Percentiles rank a stretch among this genome's conserved stretches.
Conservation (phyloP, 1,140 invertebrate species). For the Drosophila punjabiensis region DNA sequence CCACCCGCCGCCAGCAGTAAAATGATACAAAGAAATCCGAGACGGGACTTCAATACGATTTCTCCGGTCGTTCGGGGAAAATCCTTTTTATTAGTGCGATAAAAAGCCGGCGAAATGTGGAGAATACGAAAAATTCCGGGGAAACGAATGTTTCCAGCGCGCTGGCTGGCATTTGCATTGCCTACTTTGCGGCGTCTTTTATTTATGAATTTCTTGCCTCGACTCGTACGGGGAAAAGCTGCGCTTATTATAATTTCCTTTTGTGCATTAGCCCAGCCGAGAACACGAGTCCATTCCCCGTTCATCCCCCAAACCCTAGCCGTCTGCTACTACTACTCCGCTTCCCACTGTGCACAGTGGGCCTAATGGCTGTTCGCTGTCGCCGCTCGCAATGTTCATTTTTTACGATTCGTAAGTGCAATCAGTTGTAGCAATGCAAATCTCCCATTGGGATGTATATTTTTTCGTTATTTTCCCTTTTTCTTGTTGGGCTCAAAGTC, state of each 20-base stretch:
- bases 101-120: slow-evolving; percentile 58
- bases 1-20: slow-evolving; percentile 51
- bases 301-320: slow-evolving; percentile 5
- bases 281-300: neutral
- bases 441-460: slow-evolving; percentile 15
- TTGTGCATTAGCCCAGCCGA: slow-evolving; percentile 61
- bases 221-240: slow-evolving; percentile 50
- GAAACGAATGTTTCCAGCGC: slow-evolving; percentile 24
- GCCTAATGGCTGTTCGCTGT: slow-evolving; percentile 70
- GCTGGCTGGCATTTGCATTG: slow-evolving; percentile 79
- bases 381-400: slow-evolving; percentile 32
- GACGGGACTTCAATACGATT: slow-evolving; percentile 46
- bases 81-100: slow-evolving; percentile 83
- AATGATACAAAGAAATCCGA: slow-evolving; percentile 80
- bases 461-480: neutral
- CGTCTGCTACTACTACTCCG: slow-evolving; percentile 10
- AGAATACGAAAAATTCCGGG: slow-evolving; percentile 27
- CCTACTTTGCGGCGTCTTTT: slow-evolving; percentile 77
- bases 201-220: slow-evolving; percentile 51
- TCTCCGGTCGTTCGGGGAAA: slow-evolving; percentile 58
- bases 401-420: slow-evolving; percentile 57
- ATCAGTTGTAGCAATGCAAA: slow-evolving; percentile 52
- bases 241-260: slow-evolving; percentile 77
- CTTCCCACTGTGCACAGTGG: slow-evolving; percentile 77
- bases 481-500: slow-evolving; percentile 42